Percentiles rank a stretch among this genome's conserved stretches.
Evolutionary conservation across 2,113 vertebrate genomes (phyloP).

Genomic region (Mus musculus): GRCm39 chr15:102262001-102262500

Average conservation of each 20-base stretch:
- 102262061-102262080: neutral
- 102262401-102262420: neutral
- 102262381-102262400: neutral
- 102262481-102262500: no score
- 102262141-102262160: neutral
- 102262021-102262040: neutral
- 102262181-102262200: neutral
- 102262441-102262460: neutral
- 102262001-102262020: no score
- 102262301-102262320: neutral
- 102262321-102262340: neutral
- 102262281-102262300: neutral
- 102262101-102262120: neutral
- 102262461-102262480: neutral
- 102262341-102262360: neutral
- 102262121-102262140: neutral
- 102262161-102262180: neutral
- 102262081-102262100: neutral
- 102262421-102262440: neutral
- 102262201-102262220: neutral
- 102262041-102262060: neutral
- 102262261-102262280: neutral
- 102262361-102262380: neutral
- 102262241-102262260: neutral
- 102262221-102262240: neutral